phyloP scores from a whole-genome alignment of 1,140 invertebrate genomes.

The Epicauta chinensis region DNA sequence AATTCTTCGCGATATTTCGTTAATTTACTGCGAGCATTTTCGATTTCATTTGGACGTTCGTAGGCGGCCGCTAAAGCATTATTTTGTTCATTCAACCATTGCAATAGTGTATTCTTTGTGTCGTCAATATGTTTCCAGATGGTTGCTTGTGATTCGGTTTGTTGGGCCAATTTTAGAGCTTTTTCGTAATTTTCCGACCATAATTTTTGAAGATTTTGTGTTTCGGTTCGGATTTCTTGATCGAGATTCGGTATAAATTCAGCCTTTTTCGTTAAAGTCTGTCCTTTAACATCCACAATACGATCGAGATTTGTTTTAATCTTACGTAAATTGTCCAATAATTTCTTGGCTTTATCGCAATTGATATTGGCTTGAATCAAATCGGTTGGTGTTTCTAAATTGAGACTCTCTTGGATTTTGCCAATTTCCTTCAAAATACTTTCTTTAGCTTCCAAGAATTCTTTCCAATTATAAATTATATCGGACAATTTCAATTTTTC shows the following conservation, averaged over 20 bases:
- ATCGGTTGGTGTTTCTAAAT: conserved; percentile 58
- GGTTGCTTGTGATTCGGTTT: conserved; percentile 78
- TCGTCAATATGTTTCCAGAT: conserved; percentile 90
- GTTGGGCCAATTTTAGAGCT: conserved; percentile 63
- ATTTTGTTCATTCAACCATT: conserved; percentile 78
- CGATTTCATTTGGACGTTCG: conserved; percentile 69
- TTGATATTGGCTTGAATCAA: conserved; percentile 55
- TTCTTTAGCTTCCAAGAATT: conserved; percentile 64
- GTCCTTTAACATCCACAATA: conserved; percentile 60
- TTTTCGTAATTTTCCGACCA: conserved; percentile 70
- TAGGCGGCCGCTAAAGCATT: conserved; percentile 65
- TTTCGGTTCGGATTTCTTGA: conserved; percentile 56
- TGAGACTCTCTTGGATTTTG: conserved; percentile 55
- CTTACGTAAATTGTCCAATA: conserved; percentile 65
- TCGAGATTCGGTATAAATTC: conserved; percentile 71
- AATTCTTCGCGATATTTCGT: conserved; percentile 83
- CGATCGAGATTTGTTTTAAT: conserved; percentile 68
- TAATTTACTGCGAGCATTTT: conserved; percentile 68
- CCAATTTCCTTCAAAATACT: conserved; percentile 61
- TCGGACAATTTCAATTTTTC: conserved; percentile 68
- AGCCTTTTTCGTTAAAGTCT: conserved; percentile 63
- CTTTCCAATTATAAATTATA: conserved; percentile 65
- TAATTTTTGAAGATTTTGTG: conserved; percentile 55
- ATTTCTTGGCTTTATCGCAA: conserved; percentile 68
- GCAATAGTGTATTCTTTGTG: conserved; percentile 71